Base-by-base conservation (phyloP, 1,140 invertebrate species). In the Drosophila parvula region DNA sequence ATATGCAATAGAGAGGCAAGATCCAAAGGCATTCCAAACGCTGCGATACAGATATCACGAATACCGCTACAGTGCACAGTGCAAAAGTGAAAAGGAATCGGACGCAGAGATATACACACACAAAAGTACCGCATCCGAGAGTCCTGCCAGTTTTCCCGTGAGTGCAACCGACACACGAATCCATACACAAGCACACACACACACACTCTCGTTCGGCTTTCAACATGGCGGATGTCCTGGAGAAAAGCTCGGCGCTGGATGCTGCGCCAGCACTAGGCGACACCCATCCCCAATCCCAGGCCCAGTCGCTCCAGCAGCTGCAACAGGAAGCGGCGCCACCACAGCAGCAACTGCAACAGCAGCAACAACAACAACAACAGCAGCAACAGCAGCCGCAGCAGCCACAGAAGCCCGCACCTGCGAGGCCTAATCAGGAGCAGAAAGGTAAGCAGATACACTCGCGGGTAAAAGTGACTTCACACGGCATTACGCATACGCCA, bases 211-310 rank as follows among this genome's bases (percentile, higher is more conserved):
- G 74, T n/a, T 48, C 63, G 57, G 74, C 71, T 86, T 90, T 79
- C 81, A 91, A 91, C 82, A 91, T 91, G 89, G 89, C 89, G 90
- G 89, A 91, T 81, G 81, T 91, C 64, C 81, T 91, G 89, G 89
- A 91, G 89, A 91, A 91, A 91, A 91, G 89, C 89, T 91, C 90
- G 62, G 60, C 80, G 69, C 79, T 90, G 86, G 86, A 90, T 86
- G 86, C 78, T 74, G 75, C 65, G 77, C 74, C 83, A 71, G 63
- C 74, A 45, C 64, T 81, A 44, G 43, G 67, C 64, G 77, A 85
- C 53, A 18, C 75, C 53, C 74, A 57, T 18, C 16, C 47, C 36
- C 69, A 78, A 36, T 53, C 48, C 65, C 71, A 69, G 48, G 57
- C 61, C 47, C 78, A 70, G 48, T 36, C 51, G 50, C 50, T 36